Percentiles rank a stretch among this genome's conserved stretches.
Conservation (phyloP, 2,888 invertebrate species). For the Leptinotarsa tumamoca region DNA sequence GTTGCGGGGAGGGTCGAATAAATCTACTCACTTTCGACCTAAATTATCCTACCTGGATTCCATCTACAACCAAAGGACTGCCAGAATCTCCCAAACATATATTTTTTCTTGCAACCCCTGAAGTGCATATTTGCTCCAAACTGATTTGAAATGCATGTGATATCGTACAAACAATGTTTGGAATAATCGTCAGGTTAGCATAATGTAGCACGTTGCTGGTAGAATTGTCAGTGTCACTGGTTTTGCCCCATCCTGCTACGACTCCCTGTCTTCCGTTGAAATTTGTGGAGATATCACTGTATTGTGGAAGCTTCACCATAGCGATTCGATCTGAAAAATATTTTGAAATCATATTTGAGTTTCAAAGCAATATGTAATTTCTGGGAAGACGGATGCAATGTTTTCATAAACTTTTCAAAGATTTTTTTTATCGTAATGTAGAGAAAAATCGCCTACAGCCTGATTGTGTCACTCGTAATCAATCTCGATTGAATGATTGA, state of each 20-base stretch:
- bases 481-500: too few relatives aligned
- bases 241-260: conserved; percentile 48
- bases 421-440: too few relatives aligned
- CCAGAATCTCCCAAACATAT: conserved; percentile 48
- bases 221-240: conserved; percentile 29
- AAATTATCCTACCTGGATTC: conserved; percentile 37
- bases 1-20: too few relatives aligned
- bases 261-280: conserved; percentile 35
- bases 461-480: too few relatives aligned
- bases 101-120: conserved; percentile 36
- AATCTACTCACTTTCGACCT: too few relatives aligned
- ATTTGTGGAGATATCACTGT: conserved; percentile 31
- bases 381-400: too few relatives aligned
- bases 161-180: conserved; percentile 36
- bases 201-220: conserved; percentile 37
- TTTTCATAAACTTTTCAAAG: too few relatives aligned
- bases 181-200: conserved; percentile 44
- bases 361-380: too few relatives aligned
- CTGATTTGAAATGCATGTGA: conserved; percentile 38
- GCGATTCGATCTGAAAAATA: conserved; percentile 35
- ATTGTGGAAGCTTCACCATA: conserved; percentile 28
- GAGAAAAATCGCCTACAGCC: too few relatives aligned
- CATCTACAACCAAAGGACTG: conserved; percentile 43
- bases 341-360: background rate
- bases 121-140: conserved; percentile 43